phyloP scores from a whole-genome alignment of 2,797 vertebrate species.

The Huso huso region DNA sequence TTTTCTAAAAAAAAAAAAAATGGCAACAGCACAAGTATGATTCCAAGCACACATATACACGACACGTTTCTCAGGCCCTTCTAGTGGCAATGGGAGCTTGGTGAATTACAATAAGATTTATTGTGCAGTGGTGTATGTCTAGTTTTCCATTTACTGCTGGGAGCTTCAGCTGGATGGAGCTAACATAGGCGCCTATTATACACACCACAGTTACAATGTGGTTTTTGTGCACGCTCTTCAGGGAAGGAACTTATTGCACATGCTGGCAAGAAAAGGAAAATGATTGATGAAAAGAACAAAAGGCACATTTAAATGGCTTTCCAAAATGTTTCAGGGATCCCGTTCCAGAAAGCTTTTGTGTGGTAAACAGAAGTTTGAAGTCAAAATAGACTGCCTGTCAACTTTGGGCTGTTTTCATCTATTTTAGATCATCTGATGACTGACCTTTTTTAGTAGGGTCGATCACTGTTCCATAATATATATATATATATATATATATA shows the following conservation, averaged over 20 bases:
- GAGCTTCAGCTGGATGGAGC: conserved; percentile 52
- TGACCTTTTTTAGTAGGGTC: too few species aligned
- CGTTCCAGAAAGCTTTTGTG: conserved; percentile 27
- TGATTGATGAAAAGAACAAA: conserved; percentile 50
- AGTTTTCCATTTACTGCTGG: conserved; percentile 63
- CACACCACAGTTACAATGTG: conserved; percentile 50
- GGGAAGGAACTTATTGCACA: conserved; percentile 47
- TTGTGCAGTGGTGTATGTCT: conserved; percentile 60
- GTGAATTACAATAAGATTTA: conserved; percentile 74
- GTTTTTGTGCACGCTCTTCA: conserved; percentile 45
- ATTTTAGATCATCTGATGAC: conserved; percentile 2
- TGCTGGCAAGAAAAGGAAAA: conserved; percentile 40
- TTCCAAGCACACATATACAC: conserved; percentile 20
- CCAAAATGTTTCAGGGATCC: conserved; percentile 38
- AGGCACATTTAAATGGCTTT: conserved; percentile 34
- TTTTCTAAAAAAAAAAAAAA: conserved; percentile 45
- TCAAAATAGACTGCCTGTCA: conserved; percentile 23
- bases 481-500: too few species aligned
- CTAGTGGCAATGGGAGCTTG: conserved; percentile 52
- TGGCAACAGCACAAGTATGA: conserved; percentile 48
- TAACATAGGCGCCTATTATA: conserved; percentile 63
- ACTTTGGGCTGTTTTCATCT: conserved; percentile 13
- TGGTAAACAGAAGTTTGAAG: conserved; percentile 24
- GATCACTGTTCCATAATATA: too few species aligned
- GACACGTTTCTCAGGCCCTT: conserved; percentile 46